Percentiles rank a stretch among this genome's conserved stretches.
These are phyloP conservation scores for Holothuria glaberrima DNA, from an alignment of 35 echinoderm and acorn worm species.

Conservation along the genomic window DNA sequence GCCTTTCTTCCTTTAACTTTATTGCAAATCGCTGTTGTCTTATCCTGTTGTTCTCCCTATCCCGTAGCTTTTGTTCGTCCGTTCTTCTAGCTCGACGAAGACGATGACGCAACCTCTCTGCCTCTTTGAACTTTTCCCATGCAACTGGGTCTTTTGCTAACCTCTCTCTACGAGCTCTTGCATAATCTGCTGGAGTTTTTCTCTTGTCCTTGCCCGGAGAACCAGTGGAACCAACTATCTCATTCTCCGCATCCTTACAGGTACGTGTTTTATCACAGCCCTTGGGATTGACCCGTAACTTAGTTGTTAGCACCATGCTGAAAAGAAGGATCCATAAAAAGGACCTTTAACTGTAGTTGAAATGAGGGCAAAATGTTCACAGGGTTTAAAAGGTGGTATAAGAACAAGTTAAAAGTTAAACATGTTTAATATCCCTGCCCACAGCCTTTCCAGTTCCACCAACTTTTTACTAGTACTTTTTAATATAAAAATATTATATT, in stretches of 20 bases:
- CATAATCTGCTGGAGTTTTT: neutral
- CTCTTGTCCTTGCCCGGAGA: neutral
- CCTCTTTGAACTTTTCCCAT: constrained; percentile 18
- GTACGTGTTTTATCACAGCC: neutral
- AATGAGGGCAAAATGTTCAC: too few relatives aligned
- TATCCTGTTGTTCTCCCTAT: constrained; percentile 21
- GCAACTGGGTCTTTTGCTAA: constrained; percentile 1
- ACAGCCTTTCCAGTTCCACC: too few relatives aligned
- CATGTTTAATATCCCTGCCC: too few relatives aligned
- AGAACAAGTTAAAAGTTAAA: too few relatives aligned
- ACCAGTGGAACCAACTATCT: neutral
- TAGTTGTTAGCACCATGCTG: constrained; percentile 37
- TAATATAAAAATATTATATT: too few relatives aligned
- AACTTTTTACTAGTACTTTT: too few relatives aligned
- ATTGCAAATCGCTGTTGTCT: constrained; percentile 24
- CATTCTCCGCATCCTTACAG: neutral
- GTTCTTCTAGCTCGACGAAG: constrained; percentile 3
- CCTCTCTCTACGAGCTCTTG: constrained; percentile 24
- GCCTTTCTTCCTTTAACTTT: neutral
- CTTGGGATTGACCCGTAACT: neutral
- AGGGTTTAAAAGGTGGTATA: too few relatives aligned
- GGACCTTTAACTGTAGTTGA: too few relatives aligned
- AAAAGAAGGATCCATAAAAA: neutral
- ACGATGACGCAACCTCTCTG: neutral
- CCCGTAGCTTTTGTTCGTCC: constrained; percentile 19